Evolutionary conservation across 2,113 vertebrate species (phyloP).

Genomic region (Misgurnus mizolepis): DNA sequence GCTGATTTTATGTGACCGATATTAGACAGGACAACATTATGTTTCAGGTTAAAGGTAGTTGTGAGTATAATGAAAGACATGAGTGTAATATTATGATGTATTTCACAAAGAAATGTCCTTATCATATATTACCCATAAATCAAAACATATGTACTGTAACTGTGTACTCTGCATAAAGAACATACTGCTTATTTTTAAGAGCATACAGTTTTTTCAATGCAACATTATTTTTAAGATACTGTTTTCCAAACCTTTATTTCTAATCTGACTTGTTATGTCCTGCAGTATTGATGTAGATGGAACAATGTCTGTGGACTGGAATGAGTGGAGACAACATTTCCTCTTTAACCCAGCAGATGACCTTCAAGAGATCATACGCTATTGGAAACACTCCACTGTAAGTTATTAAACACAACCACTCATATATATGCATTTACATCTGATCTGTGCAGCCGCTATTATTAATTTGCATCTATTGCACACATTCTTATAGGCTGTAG

Average conservation of each 20-base stretch:
- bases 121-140: no score
- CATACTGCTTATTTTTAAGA: background rate
- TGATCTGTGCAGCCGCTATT: no score
- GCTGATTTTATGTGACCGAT: background rate
- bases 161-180: no score
- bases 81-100: no score
- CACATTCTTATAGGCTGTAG: no score
- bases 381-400: constrained; percentile 95
- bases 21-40: no score
- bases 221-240: background rate
- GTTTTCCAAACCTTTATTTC: constrained; percentile 11
- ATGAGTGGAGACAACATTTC: constrained; percentile 94
- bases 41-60: no score
- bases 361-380: constrained; percentile 91
- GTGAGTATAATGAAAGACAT: no score
- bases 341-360: constrained; percentile 90
- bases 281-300: constrained; percentile 91
- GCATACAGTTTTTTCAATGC: no score
- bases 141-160: no score
- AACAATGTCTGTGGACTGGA: constrained; percentile 96
- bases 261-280: constrained; percentile 39
- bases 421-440: background rate
- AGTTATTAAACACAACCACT: constrained; percentile 53
- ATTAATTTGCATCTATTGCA: no score
- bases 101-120: no score